A percentile compares a stretch with the other conserved stretches of the same genome.
These are phyloP conservation scores for Microchrysa polita DNA, from an alignment of 2,888 invertebrate species.

Conservation along the genomic window DNA sequence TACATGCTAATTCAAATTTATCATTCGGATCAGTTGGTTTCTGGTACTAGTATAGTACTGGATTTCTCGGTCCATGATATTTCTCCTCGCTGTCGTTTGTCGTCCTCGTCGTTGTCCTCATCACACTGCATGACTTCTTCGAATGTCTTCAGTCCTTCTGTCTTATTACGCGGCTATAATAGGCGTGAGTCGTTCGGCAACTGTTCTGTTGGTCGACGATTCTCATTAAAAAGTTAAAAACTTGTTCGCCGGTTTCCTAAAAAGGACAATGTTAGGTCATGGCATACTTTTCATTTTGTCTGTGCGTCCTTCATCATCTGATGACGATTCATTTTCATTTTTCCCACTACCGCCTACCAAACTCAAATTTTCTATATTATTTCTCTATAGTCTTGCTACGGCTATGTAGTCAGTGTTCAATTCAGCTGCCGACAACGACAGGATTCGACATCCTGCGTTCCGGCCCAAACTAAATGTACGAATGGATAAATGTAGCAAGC, in stretches of 20 bases:
- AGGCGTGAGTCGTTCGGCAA: neutral
- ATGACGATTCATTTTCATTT: conserved; percentile 12
- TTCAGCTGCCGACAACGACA: neutral
- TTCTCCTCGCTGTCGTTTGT: neutral
- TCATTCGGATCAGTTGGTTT: conserved; percentile 34
- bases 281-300: conserved; percentile 18
- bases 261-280: conserved; percentile 32
- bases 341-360: neutral
- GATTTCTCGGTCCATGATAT: conserved; percentile 16
- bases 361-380: neutral
- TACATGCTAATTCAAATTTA: conserved; percentile 44
- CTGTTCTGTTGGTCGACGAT: neutral
- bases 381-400: neutral
- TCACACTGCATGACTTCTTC: too few species aligned
- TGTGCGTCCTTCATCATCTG: conserved; percentile 23
- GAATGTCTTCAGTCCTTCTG: too few species aligned
- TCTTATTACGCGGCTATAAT: neutral
- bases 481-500: too few species aligned
- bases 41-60: conserved; percentile 5
- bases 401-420: neutral
- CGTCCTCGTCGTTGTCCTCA: too few species aligned
- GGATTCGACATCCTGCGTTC: neutral
- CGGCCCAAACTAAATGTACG: neutral
- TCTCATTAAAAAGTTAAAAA: conserved; percentile 41
- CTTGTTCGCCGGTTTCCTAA: neutral